A percentile compares a stretch with the other conserved stretches of the same genome.
Conservation (phyloP, 2,888 invertebrate genomes). For the Ischnus inquisitorius region DNA sequence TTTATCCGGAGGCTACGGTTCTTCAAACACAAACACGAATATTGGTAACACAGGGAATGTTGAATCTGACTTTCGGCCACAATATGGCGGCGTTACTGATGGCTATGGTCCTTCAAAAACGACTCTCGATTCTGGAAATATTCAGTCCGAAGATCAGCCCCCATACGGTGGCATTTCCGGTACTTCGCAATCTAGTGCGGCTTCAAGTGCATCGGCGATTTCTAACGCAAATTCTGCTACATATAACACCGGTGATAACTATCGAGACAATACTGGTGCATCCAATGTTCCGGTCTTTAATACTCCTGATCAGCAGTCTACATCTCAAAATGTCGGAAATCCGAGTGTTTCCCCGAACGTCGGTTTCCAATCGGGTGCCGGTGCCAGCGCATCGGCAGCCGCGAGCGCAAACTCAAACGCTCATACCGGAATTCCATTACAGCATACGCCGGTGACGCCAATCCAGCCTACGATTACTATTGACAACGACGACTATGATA, state of each 20-base stretch:
- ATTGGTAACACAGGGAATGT: neutral
- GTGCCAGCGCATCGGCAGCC: conserved; percentile 41
- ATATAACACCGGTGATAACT: conserved; percentile 24
- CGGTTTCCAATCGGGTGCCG: conserved; percentile 54
- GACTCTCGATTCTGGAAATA: neutral
- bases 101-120: neutral
- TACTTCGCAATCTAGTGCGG: conserved; percentile 42
- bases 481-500: conserved; percentile 23
- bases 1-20: neutral
- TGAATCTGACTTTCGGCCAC: neutral
- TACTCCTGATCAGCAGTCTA: neutral
- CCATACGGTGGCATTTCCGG: conserved; percentile 16
- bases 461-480: neutral
- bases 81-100: neutral
- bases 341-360: neutral
- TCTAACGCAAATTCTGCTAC: conserved; percentile 45
- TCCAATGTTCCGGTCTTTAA: neutral
- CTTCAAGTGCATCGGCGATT: conserved; percentile 51
- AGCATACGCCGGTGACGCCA: conserved; percentile 23
- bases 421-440: conserved; percentile 44
- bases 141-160: neutral
- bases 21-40: conserved; percentile 20
- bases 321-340: neutral
- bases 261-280: conserved; percentile 17
- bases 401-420: conserved; percentile 39